Evolutionary conservation across 2,797 vertebrate species (phyloP), one percentile per base, ranked within the genome.

Genomic region (Tragopan temminckii): DNA sequence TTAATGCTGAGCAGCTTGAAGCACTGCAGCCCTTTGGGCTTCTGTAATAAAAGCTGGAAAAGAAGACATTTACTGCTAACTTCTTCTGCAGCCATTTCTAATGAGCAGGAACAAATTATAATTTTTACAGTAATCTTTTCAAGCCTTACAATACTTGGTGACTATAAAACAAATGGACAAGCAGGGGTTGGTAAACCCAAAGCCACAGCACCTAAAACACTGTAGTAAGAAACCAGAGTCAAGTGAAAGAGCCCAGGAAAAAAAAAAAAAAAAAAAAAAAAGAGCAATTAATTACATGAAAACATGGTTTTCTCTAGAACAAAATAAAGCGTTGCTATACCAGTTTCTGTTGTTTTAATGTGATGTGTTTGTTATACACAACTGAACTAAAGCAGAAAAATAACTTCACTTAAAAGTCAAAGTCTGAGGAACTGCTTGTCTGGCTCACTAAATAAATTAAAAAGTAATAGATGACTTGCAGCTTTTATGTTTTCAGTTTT

Each of bases 341-440:
- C 8, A 21, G 50, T 90, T 85, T 78, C 27, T 91, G 4, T 13
- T 7, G 53, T 68, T 71, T 81, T 36, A 40, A 61, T 63, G 45
- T n/a, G 6, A 46, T 42, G 3, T 78, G 36, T 96, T 74, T 38
- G 45, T 74, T 95, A 94, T 88, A 31, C 7, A 35, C 31, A 88
- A 74, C 18, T 42, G 58, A 94, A 68, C 52, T 48, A 35, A 82
- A 89, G 75, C 68, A 93, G 76, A 42, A 93, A 96, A 92, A 94
- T 42, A 83, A 64, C 52, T 77, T 78, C 23, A 62, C 43, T 80
- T 70, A 61, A 42, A 80, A 71, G 88, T 70, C 45, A 3, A 82
- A 82, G 59, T 92, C 24, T 88, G 38, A 88, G 43, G 48, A 95
- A 36, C 71, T 85, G 9, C 81, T 95, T 92, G 40, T 90, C 31